A percentile compares a stretch with the other conserved stretches of the same genome.
phyloP scores from a whole-genome alignment of 2,113 vertebrate species.

The Ciconia stormi region DNA sequence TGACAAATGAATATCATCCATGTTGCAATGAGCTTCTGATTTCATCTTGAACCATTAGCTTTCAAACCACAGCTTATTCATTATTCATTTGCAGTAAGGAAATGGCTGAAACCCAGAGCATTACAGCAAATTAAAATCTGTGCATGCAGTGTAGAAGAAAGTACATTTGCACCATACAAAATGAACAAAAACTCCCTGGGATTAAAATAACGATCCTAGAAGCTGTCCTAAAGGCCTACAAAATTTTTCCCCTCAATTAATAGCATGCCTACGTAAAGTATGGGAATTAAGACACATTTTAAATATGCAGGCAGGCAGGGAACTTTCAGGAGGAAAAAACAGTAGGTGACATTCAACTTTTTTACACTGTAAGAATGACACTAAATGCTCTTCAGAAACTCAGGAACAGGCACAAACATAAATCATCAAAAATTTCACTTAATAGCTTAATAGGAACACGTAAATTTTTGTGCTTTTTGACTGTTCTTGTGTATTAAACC shows the following conservation, averaged over 20 bases:
- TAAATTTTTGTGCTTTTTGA: neutral
- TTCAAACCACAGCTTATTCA: constrained; percentile 71
- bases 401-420: neutral
- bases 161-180: neutral
- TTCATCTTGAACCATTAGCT: constrained; percentile 76
- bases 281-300: neutral
- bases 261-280: neutral
- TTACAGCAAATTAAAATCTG: constrained; percentile 33
- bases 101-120: constrained; percentile 57
- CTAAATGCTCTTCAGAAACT: neutral
- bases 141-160: neutral
- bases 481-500: neutral
- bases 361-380: neutral
- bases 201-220: neutral
- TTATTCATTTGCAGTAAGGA: constrained; percentile 74
- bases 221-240: neutral
- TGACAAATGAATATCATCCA: constrained; percentile 64
- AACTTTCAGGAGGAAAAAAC: neutral
- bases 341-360: neutral
- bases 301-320: neutral
- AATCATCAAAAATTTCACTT: neutral
- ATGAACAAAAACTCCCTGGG: neutral
- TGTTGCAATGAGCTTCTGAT: constrained; percentile 68
- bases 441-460: neutral
- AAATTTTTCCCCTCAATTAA: neutral